Evolutionary conservation across 2,113 vertebrate species (phyloP).

Genomic region (Mirounga angustirostris): DNA sequence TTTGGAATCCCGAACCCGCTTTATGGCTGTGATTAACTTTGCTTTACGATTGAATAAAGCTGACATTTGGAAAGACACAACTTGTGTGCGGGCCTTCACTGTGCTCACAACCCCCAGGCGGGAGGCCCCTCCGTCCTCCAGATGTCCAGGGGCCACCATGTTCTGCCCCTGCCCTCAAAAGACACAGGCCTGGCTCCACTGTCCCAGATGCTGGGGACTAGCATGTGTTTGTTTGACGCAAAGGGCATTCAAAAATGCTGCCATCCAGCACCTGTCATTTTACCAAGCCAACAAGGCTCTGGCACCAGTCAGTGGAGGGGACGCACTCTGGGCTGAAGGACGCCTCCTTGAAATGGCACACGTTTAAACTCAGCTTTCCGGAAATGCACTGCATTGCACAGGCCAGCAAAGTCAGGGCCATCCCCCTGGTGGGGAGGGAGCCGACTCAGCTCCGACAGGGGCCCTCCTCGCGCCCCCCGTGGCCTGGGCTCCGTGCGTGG

Average conservation of each 20-base stretch:
- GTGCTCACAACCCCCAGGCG: not conserved
- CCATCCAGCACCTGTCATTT: not conserved
- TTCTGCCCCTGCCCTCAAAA: not conserved
- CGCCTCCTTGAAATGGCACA: not conserved
- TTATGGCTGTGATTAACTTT: not conserved
- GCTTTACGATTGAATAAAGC: not conserved
- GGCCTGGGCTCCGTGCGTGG: not conserved
- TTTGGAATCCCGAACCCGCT: not conserved
- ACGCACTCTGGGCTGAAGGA: not conserved
- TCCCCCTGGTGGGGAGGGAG: not conserved
- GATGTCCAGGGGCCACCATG: rapidly evolving
- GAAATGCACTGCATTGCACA: not conserved
- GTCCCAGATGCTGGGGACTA: not conserved
- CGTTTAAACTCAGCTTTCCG: not conserved
- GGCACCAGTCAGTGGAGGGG: too few species aligned
- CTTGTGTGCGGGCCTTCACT: not conserved
- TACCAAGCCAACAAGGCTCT: rapidly evolving
- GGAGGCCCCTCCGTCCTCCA: not conserved
- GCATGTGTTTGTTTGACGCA: not conserved
- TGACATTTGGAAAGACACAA: not conserved
- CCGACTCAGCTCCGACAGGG: not conserved
- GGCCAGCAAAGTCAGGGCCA: not conserved
- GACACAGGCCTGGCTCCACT: not conserved
- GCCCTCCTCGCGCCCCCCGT: not conserved
- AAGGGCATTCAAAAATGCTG: not conserved